Conservation (phyloP, 2,113 vertebrate genomes). For the Lepidiolamprologus cunningtoni region DNA sequence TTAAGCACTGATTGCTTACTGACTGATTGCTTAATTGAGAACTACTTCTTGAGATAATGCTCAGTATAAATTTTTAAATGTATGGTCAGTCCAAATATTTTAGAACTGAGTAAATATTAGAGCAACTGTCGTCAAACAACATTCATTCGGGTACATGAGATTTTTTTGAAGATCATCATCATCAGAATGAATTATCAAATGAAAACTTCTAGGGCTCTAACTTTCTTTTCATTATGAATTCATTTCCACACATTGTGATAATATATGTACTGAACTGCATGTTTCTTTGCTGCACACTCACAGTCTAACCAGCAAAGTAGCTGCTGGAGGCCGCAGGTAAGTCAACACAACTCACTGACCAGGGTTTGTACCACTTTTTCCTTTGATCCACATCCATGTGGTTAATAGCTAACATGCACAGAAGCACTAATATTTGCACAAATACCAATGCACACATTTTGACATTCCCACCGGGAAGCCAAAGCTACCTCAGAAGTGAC, state of each 20-base stretch:
- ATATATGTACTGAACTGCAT: neutral
- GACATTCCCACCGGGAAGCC: conserved; percentile 7
- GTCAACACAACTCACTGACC: conserved; percentile 21
- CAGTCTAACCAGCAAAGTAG: neutral
- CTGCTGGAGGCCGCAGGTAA: neutral
- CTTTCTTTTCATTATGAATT: neutral
- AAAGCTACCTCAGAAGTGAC: neutral
- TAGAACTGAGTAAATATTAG: neutral
- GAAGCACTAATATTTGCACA: neutral
- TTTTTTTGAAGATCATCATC: neutral
- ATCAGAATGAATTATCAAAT: neutral
- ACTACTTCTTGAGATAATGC: neutral
- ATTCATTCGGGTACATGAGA: neutral
- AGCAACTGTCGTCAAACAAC: neutral
- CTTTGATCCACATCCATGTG: conserved; percentile 22
- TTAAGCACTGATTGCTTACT: neutral
- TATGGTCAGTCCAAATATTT: neutral
- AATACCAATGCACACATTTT: neutral
- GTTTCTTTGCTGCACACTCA: neutral
- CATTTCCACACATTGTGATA: neutral
- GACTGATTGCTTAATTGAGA: neutral
- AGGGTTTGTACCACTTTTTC: neutral
- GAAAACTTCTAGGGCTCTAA: neutral
- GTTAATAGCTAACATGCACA: conserved; percentile 14
- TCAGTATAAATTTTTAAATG: neutral